Base-by-base conservation (phyloP, 2,888 invertebrate genomes). In the Cheiracanthium punctorium region DNA sequence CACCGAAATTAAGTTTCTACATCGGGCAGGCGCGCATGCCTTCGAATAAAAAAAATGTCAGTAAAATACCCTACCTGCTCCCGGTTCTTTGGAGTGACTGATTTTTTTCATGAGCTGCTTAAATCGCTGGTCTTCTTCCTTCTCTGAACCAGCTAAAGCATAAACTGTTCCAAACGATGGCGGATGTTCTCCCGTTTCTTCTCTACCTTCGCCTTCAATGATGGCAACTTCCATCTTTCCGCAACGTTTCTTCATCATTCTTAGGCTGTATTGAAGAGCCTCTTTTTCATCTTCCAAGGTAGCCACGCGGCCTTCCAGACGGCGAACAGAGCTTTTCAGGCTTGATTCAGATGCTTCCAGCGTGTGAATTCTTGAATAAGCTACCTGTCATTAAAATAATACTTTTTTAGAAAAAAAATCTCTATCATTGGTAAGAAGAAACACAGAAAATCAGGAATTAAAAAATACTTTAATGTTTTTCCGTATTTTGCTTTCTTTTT, bases 231-330 rank as follows among this genome's bases (percentile, higher is more conserved):
- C 74, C 14, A 71, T 30, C 17, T 32, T 43, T 58, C 82, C 74
- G n/a, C 85, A 20, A 17, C 75, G 52, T 20, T 74, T 73, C 20
- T 88, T 74, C 76, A 88, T 52, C 10, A 88, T 74, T 14, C 76
- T 33, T 30, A 88, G 58, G 12, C 82, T 87, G 52, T 89, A 80
- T 5, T 84, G 17, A 10, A 89, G 76, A 12, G 84, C 88, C 28
- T 89, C 89, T 17, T 80, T 84, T 71, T 89, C 89, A 10, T 89
- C 89, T 65, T 88, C 76, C 20, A 88, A 65, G 28, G 69, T 72
- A 17, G 81, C n/a, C 2, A 88, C 74, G 29, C 88, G 81, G 1
- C 43, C 52, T 32, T 89, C 89, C 28, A 89, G 43, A 8, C 82
- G 79, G n/a, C 77, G 82, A 10, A 88, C 79, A 17, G 89, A 86